Base-by-base conservation (phyloP, 2,888 invertebrate genomes). In the Archaeoteleia sp. region DNA sequence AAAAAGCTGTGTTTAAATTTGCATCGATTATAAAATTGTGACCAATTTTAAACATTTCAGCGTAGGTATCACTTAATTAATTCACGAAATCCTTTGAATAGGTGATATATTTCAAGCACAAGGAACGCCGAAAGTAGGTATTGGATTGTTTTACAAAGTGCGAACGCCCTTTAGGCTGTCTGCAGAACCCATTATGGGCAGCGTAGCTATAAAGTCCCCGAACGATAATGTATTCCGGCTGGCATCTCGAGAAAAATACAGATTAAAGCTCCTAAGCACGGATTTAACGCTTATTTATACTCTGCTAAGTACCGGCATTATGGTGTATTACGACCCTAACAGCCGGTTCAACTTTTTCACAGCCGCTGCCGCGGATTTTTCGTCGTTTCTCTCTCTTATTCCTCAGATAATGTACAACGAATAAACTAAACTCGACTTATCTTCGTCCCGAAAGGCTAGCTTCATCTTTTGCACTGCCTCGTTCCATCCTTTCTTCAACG, bases 241-340 rank as follows among this genome's bases (percentile, higher is more conserved):
- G 72, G 74, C 73, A 70, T 74, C 63, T 70, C 65, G 71, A 71
- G 74, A 76, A 82, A 84, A 82, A 80, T 83, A 84, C 79, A 83
- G 82, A 84, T 84, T 84, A 84, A 84, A 81, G 72, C 79, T 75
- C 76, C 83, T 80, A 81, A 83, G 84, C 83, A 82, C 81, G 83
- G 85, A 84, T 85, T 84, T 85, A 84, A 82, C 80, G 84, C 82
- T 83, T 84, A 85, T 85, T 84, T 85, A 85, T 84, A 83, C 79
- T 79, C 79, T 75, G 81, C 84, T 85, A 83, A 85, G 83, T 82
- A 79, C 77, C 77, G 70, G 80, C 77, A 83, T 85, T 85, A 82
- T 76, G 77, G 73, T 78, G 82, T 79, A 82, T 84, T 84, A 84
- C 82, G 75, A 75, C 69, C 77, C 74, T 76, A 75, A 77, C 74